Conservation (phyloP, 2,113 vertebrate species). For the Carettochelys insculpta region DNA sequence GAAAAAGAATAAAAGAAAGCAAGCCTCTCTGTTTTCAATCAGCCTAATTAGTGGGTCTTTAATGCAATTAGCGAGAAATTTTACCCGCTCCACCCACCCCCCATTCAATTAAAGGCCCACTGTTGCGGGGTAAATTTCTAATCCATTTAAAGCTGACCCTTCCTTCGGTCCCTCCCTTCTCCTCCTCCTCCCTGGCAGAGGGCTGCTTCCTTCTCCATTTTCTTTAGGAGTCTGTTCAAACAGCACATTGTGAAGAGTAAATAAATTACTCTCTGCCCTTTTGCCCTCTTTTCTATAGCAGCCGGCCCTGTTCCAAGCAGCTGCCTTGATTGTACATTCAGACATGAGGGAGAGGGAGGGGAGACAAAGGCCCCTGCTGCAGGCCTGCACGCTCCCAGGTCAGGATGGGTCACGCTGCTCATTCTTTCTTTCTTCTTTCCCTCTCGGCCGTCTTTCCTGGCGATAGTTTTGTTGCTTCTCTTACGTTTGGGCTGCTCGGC, state of each 20-base stretch:
- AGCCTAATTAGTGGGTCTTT: conserved; percentile 75
- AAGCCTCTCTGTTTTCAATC: conserved; percentile 75
- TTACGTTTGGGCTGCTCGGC: too few species aligned
- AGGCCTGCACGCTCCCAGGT: conserved; percentile 62
- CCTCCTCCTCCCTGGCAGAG: conserved; percentile 58
- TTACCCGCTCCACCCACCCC: conserved; percentile 18
- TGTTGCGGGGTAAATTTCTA: conserved; percentile 70
- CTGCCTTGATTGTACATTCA: conserved; percentile 74
- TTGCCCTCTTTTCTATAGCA: conserved; percentile 79
- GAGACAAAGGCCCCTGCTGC: conserved; percentile 52
- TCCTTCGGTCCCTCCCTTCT: neutral
- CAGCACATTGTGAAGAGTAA: conserved; percentile 86
- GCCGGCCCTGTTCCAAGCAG: conserved; percentile 80
- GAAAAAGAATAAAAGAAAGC: conserved; percentile 33
- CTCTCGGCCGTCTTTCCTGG: conserved; percentile 4
- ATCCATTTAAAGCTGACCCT: conserved; percentile 63
- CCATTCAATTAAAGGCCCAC: conserved; percentile 66
- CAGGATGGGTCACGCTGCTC: conserved; percentile 5
- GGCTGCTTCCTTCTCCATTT: conserved; percentile 73
- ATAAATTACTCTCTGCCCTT: conserved; percentile 86
- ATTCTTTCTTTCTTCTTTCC: conserved; percentile 20
- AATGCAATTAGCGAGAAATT: conserved; percentile 74
- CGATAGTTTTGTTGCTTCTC: neutral
- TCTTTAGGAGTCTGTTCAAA: conserved; percentile 83
- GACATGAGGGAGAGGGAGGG: conserved; percentile 30